Percentiles rank a stretch among this genome's conserved stretches.
Conservation (phyloP, 2,113 vertebrate genomes). For the Trichechus manatus region DNA sequence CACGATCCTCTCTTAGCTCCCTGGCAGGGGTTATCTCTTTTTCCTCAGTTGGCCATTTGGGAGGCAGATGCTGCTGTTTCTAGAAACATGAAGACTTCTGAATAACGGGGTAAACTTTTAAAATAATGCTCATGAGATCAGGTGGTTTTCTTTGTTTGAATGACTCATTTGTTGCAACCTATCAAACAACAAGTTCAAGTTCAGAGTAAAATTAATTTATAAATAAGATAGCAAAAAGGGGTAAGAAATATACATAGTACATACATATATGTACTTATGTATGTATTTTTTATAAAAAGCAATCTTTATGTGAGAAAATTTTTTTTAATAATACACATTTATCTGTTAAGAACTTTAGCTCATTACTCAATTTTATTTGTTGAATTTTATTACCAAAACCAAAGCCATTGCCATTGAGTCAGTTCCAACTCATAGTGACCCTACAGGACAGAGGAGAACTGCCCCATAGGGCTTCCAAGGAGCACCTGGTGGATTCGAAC, state of each 20-base stretch:
- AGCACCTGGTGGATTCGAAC: no score
- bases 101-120: constrained; percentile 67
- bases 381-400: not conserved
- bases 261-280: not conserved
- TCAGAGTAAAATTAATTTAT: constrained; percentile 56
- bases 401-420: no score
- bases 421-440: no score
- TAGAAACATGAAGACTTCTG: constrained; percentile 64
- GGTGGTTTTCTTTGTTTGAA: constrained; percentile 45
- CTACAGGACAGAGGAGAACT: no score
- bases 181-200: constrained; percentile 47
- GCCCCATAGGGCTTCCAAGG: no score
- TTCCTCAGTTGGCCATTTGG: not conserved
- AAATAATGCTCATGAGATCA: constrained; percentile 69
- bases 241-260: not conserved
- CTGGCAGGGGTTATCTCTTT: not conserved
- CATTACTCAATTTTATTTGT: not conserved
- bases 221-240: constrained; percentile 1
- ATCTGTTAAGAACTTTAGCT: not conserved
- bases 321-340: not conserved
- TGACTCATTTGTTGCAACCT: constrained; percentile 58
- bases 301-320: not conserved
- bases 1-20: not conserved
- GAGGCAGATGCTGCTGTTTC: constrained; percentile 46
- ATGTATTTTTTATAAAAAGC: not conserved